phyloP scores from a whole-genome alignment of 2,888 invertebrate genomes.

The Ecdyonurus torrentis region DNA sequence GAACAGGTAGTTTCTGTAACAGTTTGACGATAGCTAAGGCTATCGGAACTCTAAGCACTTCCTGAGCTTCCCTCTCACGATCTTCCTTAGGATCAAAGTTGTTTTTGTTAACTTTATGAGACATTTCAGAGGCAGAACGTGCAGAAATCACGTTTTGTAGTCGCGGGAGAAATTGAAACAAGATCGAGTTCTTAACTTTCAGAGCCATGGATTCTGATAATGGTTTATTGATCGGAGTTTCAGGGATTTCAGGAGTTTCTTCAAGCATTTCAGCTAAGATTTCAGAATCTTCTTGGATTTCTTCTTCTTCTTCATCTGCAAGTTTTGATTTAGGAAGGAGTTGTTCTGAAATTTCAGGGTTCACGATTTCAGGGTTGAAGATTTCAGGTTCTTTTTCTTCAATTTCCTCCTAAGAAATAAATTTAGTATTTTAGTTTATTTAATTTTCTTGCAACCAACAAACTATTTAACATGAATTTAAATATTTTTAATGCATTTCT shows the following conservation, averaged over 20 bases:
- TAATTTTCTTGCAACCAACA: slow-evolving; percentile 5
- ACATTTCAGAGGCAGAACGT: slow-evolving; percentile 37
- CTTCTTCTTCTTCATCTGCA: slow-evolving; percentile 22
- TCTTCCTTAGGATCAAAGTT: slow-evolving; percentile 55
- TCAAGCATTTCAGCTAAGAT: slow-evolving; percentile 8
- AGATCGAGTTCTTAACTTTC: neutral
- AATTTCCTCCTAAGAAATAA: slow-evolving; percentile 5
- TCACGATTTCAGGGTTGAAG: slow-evolving; percentile 4
- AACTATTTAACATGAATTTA: no score
- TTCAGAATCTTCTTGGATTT: slow-evolving; percentile 21
- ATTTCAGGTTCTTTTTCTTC: slow-evolving; percentile 11
- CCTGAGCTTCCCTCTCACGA: slow-evolving; percentile 46
- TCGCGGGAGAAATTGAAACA: neutral
- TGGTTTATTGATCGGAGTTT: neutral
- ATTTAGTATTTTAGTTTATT: slow-evolving; percentile 10
- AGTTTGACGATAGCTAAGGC: slow-evolving; percentile 85
- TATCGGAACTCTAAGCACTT: slow-evolving; percentile 77
- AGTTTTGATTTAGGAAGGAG: slow-evolving; percentile 17
- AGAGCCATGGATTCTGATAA: neutral
- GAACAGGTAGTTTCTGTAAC: slow-evolving; percentile 67
- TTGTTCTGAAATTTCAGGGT: slow-evolving; percentile 13
- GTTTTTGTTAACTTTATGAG: slow-evolving; percentile 62
- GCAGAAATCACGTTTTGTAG: neutral
- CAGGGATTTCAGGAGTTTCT: neutral
- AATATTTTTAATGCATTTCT: no score